phyloP scores from a whole-genome alignment of 2,797 vertebrate species.

The Ciconia nigra region DNA sequence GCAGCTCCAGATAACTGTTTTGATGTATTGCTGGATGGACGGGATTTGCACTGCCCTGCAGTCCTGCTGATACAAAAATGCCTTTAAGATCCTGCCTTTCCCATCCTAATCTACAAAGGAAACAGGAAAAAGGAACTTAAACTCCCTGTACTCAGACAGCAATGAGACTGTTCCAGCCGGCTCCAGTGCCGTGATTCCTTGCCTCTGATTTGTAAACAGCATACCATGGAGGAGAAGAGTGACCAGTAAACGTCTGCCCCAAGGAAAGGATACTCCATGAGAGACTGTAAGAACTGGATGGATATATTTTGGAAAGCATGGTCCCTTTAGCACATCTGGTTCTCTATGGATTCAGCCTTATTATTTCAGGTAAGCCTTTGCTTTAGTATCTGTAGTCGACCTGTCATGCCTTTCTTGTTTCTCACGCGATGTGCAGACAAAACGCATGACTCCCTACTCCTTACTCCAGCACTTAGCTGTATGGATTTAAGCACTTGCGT shows the following conservation, averaged over 20 bases:
- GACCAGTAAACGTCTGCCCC: neutral
- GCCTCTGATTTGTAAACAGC: conserved; percentile 63
- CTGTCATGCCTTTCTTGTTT: neutral
- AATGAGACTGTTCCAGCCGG: conserved; percentile 74
- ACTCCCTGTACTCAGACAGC: conserved; percentile 84
- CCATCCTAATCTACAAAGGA: conserved; percentile 89
- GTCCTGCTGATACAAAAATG: conserved; percentile 73
- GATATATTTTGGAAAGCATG: conserved; percentile 77
- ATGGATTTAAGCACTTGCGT: neutral
- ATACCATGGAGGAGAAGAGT: conserved; percentile 45
- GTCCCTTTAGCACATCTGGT: conserved; percentile 74
- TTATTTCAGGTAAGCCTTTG: conserved; percentile 77
- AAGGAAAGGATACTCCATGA: conserved; percentile 69
- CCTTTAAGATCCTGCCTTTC: conserved; percentile 85
- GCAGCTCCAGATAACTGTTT: conserved; percentile 57
- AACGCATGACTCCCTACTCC: neutral
- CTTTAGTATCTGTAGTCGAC: neutral
- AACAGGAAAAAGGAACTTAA: conserved; percentile 93
- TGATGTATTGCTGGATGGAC: conserved; percentile 68
- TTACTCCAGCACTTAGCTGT: neutral
- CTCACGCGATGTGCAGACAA: neutral
- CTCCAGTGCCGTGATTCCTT: conserved; percentile 54
- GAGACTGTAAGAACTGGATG: conserved; percentile 74
- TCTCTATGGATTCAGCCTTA: conserved; percentile 72
- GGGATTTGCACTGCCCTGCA: conserved; percentile 54